Base-by-base conservation (phyloP, 2,113 vertebrate genomes). In the Nycticebus coucang region DNA sequence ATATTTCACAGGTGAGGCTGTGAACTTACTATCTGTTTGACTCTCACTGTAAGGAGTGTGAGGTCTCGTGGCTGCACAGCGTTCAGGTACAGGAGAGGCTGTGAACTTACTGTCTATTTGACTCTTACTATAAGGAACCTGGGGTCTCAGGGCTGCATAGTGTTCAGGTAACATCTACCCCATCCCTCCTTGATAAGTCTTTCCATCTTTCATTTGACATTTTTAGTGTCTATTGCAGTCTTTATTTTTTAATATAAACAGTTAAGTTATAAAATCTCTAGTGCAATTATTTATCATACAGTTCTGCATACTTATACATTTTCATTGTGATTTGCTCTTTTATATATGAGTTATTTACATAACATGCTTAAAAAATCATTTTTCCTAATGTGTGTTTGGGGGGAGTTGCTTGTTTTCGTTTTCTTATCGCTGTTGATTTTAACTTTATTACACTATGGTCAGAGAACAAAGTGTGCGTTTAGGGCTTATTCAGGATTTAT, bases 241-340 rank as follows among this genome's bases (percentile, higher is more conserved):
- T 83, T 59, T 60, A 30, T 89, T 82, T 69, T 55, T 87, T 24
- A 60, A 87, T 66, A 45, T 50, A 78, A 81, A 59, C 12, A 91
- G 53, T 83, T 69, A 86, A 68, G 1, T 88, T 68, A 89, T 68
- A 35, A 89, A 79, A 74, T 83, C 15, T 53, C 30, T 60, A 30
- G 41, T 37, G 2, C 45, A 45, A 11, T 28, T 28, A 50, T 93
- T 55, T n/a, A n/a, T 79, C 17, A 19, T 68, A 60, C 19, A 26
- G 2, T 74, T 94, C 2, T 64, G 83, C 19, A 26, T 86, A 28
- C 93, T 93, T 93, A 22, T 50, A 41, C 53, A 72, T 84, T 68
- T 69, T n/a, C 45, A 18, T 78, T 89, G n/a, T 55, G 10, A 90
- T 64, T 75, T 96, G 13, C 7, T 82, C 4, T 81, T 87, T 89